phyloP scores from a whole-genome alignment of 2,888 invertebrate species.

The Macaria notata region DNA sequence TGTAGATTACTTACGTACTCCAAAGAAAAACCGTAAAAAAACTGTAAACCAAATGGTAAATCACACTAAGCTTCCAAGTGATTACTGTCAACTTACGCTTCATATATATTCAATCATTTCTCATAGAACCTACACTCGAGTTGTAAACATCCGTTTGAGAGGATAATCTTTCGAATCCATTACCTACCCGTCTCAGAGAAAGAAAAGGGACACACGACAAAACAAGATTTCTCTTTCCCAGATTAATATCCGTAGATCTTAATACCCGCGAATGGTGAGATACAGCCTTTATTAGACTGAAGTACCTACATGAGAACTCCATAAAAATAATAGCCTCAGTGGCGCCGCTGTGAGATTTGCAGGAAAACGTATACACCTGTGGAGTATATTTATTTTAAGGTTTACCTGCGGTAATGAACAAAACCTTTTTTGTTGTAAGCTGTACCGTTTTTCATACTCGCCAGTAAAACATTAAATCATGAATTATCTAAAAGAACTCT shows the following conservation, averaged over 20 bases:
- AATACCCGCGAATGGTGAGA: constrained; percentile 50
- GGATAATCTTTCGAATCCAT: constrained; percentile 23
- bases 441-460: too few species aligned
- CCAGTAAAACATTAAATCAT: too few species aligned
- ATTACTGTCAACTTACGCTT: too few species aligned
- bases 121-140: background rate
- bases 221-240: constrained; percentile 28
- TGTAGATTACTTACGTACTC: too few species aligned
- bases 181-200: constrained; percentile 22
- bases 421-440: too few species aligned
- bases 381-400: constrained; percentile 21
- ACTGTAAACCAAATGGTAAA: too few species aligned
- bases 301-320: constrained; percentile 56
- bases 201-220: constrained; percentile 24
- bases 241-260: constrained; percentile 45
- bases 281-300: constrained; percentile 43
- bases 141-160: constrained; percentile 6
- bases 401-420: too few species aligned
- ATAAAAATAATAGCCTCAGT: constrained; percentile 49
- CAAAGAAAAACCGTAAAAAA: too few species aligned
- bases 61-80: too few species aligned
- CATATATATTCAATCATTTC: background rate
- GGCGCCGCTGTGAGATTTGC: constrained; percentile 28
- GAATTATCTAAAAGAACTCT: too few species aligned
- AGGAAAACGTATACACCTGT: constrained; percentile 39